These are phyloP conservation scores for Trichonephila clavata DNA, from an alignment of 1,140 invertebrate species.

Conservation along the genomic window DNA sequence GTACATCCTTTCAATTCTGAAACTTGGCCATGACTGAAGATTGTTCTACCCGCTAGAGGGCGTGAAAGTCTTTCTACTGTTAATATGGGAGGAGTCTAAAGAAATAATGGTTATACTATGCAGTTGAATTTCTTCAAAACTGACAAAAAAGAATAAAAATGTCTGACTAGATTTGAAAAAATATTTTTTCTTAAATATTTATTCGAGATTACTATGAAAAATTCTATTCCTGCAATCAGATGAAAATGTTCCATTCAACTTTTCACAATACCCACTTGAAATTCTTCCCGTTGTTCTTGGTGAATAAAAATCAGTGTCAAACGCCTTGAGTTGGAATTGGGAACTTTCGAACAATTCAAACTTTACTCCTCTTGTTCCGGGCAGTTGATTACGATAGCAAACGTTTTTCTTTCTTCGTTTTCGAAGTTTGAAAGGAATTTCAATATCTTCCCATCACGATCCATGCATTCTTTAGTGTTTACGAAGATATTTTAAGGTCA, in stretches of 20 bases:
- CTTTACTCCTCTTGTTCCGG: background rate
- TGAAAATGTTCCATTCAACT: background rate
- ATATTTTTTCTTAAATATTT: background rate
- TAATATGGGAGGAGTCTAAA: too few species aligned
- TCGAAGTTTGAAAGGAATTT: constrained; percentile 24
- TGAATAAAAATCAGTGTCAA: background rate
- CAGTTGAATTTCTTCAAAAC: too few species aligned
- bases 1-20: too few species aligned
- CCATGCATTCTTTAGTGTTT: constrained; percentile 1
- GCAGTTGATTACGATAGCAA: background rate
- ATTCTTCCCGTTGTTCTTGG: background rate
- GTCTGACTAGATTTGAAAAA: too few species aligned
- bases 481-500: constrained; percentile 47
- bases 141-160: too few species aligned
- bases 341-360: constrained; percentile 7
- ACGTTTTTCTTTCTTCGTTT: background rate
- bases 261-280: background rate
- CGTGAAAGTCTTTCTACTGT: too few species aligned
- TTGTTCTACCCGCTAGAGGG: too few species aligned
- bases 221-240: background rate
- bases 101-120: too few species aligned
- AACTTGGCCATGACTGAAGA: too few species aligned
- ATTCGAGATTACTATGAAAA: background rate
- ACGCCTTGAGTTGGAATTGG: background rate
- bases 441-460: constrained; percentile 46